A percentile compares a stretch with the other conserved stretches of the same genome.
Conservation (phyloP, 2,113 vertebrate species). For the Ploceus nigricollis region DNA sequence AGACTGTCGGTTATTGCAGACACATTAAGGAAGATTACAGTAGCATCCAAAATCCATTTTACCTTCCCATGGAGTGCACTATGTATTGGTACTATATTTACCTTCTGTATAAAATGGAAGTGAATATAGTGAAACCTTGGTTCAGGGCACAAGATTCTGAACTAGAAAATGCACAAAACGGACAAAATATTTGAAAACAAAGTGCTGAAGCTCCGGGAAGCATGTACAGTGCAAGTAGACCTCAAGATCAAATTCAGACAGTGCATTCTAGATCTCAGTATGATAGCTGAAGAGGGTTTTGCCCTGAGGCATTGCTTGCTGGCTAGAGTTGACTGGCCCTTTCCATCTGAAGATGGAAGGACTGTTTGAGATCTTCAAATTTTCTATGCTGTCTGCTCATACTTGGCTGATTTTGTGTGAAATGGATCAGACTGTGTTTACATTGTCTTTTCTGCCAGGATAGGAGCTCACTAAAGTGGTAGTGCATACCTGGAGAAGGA, state of each 20-base stretch:
- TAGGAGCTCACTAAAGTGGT: not conserved
- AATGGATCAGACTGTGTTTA: not conserved
- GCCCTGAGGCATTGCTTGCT: not conserved
- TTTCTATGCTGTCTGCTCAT: not conserved
- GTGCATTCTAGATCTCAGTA: not conserved
- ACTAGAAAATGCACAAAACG: not conserved
- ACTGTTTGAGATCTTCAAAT: not conserved
- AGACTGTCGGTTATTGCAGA: not conserved
- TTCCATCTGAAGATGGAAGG: not conserved
- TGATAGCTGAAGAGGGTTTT: not conserved
- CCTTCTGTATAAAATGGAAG: not conserved
- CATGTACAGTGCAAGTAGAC: not conserved
- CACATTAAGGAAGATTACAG: not conserved
- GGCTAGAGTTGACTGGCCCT: not conserved
- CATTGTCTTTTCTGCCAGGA: not conserved
- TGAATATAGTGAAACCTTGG: not conserved
- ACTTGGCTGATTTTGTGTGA: not conserved
- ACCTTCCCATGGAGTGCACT: not conserved
- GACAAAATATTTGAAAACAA: not conserved
- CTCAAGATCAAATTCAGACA: not conserved
- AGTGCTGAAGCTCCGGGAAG: not conserved
- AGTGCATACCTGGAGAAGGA: not conserved
- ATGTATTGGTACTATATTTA: not conserved
- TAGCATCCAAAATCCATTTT: not conserved
- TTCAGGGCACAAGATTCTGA: not conserved